phyloP scores from a whole-genome alignment of 2,797 vertebrate genomes.

The Mionectes olivaceus region DNA sequence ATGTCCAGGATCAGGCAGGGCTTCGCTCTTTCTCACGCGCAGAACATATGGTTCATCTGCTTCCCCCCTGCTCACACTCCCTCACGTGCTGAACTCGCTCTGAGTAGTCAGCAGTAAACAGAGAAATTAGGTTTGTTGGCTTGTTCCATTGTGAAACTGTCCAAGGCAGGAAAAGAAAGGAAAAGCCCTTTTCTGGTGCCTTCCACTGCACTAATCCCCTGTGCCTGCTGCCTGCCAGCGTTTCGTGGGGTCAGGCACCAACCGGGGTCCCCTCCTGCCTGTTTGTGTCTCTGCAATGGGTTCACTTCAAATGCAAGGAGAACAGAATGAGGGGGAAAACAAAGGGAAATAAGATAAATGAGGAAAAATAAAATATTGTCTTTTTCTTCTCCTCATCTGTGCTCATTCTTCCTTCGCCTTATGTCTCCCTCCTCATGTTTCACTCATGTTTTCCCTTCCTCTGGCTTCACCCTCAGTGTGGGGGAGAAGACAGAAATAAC shows the following conservation, averaged over 20 bases:
- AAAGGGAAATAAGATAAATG: background rate
- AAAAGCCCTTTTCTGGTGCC: background rate
- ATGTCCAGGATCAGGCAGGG: slow-evolving; percentile 30
- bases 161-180: background rate
- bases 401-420: background rate
- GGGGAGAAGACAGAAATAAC: background rate
- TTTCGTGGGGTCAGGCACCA: background rate
- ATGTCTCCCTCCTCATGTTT: background rate
- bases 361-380: background rate
- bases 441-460: background rate
- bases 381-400: background rate
- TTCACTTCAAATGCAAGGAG: background rate
- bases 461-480: background rate
- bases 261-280: background rate
- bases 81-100: slow-evolving; percentile 57
- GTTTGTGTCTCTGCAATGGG: background rate
- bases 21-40: slow-evolving; percentile 22
- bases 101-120: slow-evolving; percentile 35
- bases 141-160: slow-evolving; percentile 14
- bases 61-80: slow-evolving; percentile 23
- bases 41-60: slow-evolving; percentile 69
- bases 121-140: slow-evolving; percentile 61
- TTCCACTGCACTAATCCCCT: background rate
- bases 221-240: background rate
- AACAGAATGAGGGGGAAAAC: background rate